Evolutionary conservation across 2,888 invertebrate species (phyloP).

Genomic region (Nomada goodeniana): DNA sequence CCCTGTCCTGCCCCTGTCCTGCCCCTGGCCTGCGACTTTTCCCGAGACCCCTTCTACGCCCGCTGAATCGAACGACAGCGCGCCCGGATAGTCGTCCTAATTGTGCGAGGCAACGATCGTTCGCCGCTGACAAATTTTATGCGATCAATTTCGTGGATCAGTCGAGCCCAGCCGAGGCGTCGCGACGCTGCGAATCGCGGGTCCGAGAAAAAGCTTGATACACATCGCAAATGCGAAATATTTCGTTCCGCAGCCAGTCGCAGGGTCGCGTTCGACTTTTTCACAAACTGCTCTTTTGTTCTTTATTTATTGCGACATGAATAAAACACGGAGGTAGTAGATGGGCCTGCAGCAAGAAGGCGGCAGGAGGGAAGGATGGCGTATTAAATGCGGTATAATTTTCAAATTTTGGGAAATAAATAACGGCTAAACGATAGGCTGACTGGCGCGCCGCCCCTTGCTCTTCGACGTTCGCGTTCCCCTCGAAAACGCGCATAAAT

Average conservation of each 20-base stretch:
- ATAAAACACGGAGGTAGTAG: conserved; percentile 79
- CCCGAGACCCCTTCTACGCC: conserved; percentile 27
- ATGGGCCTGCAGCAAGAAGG: conserved; percentile 6
- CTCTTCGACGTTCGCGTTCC: conserved; percentile 53
- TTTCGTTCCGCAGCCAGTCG: neutral
- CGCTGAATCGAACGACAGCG: conserved; percentile 5
- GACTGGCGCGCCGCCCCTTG: conserved; percentile 67
- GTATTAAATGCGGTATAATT: conserved; percentile 83
- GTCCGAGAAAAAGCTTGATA: too few relatives aligned
- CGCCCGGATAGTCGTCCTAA: too few relatives aligned
- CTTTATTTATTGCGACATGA: conserved; percentile 82
- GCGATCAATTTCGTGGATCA: too few relatives aligned
- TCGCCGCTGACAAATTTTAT: too few relatives aligned
- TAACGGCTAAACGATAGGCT: conserved; percentile 83
- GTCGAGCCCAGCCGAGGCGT: too few relatives aligned
- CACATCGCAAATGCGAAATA: neutral
- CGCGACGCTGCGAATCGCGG: too few relatives aligned
- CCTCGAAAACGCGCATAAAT: conserved; percentile 77
- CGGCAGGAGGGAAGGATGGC: conserved; percentile 39
- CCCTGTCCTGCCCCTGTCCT: neutral
- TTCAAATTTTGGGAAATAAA: conserved; percentile 83
- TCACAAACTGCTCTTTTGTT: conserved; percentile 78
- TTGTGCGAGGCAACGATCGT: too few relatives aligned
- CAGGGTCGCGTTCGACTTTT: conserved; percentile 61
- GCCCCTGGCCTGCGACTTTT: neutral